Evolutionary conservation across 2,113 vertebrate genomes (phyloP), one percentile per base, ranked within the genome.

Genomic region (Thamnaconus septentrionalis): DNA sequence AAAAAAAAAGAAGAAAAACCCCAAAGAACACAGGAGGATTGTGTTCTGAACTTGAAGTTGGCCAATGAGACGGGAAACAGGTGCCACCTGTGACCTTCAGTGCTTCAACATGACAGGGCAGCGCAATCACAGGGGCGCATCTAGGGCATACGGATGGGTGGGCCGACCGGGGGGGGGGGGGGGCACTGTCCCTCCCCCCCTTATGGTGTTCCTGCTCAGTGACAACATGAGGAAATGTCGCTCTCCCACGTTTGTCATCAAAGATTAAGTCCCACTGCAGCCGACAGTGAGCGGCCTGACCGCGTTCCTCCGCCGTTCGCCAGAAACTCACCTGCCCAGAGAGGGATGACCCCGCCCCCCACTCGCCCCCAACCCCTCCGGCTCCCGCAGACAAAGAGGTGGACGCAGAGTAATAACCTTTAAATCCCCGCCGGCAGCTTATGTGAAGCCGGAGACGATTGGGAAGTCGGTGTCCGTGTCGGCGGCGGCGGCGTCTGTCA

Each of bases 21-120:
- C 18, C 18, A 31, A 31, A 58, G 31, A 86, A 82, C 82, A 87
- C 86, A 84, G 75, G 73, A 84, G 83, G 81, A 83, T 83, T 86
- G 80, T 87, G 71, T 57, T 70, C 65, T 62, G 39, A 51, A 87
- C 80, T 87, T 86, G 79, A 88, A 82, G 78, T 86, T 82, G 64
- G 88, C 82, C 82, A 85, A 86, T 84, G 88, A 87, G 84, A 86
- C 83, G 71, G 88, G 84, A 89, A 90, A 90, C 88, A 90, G 90
- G 90, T 90, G 89, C 89, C 87, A 90, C 88, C 90, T 87, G 84
- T 88, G 88, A 91, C 89, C 90, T 89, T 88, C 76, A 72, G 46
- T 69, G 61, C 74, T 81, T 70, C 78, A 80, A 84, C 79, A 64
- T 59, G 62, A 71, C 75, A 70, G 73, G 73, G 73, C 68, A 75